Base-by-base conservation (phyloP, 2,888 invertebrate genomes). In the Netelia fuscicornis region DNA sequence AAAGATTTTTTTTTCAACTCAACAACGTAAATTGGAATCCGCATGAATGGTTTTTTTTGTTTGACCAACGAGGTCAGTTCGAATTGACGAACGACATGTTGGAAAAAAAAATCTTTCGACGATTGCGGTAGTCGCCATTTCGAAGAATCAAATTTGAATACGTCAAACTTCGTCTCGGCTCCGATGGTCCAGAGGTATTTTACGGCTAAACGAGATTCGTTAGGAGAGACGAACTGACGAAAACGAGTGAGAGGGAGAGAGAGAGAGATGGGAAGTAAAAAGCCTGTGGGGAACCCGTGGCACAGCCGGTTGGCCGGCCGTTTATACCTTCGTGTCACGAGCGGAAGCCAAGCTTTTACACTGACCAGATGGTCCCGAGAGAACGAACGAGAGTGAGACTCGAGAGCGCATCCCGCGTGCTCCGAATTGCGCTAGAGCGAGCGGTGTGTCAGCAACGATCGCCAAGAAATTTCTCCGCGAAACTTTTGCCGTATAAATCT, bases 361-460 rank as follows among this genome's bases (percentile, higher is more conserved):
- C 76, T 84, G 83, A 37, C 83, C 80, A 84, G 83, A 84, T 84
- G 83, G 64, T 83, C 83, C 58, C 65, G 37, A 23, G 75, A 65
- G 79, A 80, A 56, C 54, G 42, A 13, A 20, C 30, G 62, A 70
- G 52, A 62, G 44, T 25, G 72, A 72, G 60, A 77, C 54, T 65
- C 42, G 60, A 37, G 42, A 30, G 48, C 42, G 56, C 64, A 64
- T 52, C 62, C 37, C 62, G 44, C 67, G 68, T 62, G 77, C 68
- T 60, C 60, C 25, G 25, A 60, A 74, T 48, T 64, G 42, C 11
- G 70, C 75, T 71, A 30, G 65, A 65, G 60, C 60, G 44, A 30
- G 11, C 9, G 13, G 37, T 68, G 44, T 74, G 67, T 60, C 60
- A 52, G 77, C 72, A 67, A 67, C 79, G 79, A 83, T 79, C 64